phyloP scores from a whole-genome alignment of 2,888 invertebrate species.

The Ormyrus rosae region DNA sequence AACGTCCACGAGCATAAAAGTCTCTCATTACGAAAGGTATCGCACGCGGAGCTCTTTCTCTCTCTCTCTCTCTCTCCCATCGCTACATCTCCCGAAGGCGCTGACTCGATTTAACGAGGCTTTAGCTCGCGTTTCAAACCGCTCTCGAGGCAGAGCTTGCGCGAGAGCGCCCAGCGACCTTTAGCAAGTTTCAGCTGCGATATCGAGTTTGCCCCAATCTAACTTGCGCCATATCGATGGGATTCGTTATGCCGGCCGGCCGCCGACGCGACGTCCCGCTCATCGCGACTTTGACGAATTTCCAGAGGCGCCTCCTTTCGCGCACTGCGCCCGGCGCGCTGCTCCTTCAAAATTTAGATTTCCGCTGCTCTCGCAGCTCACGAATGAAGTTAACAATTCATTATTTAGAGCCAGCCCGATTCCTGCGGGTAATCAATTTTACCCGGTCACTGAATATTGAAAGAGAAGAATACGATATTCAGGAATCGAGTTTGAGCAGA shows the following conservation, averaged over 20 bases:
- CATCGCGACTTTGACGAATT: conserved; percentile 18
- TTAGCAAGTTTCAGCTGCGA: conserved; percentile 24
- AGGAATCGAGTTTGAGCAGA: too few relatives aligned
- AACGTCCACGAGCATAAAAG: conserved; percentile 66
- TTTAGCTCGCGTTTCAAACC: conserved; percentile 51
- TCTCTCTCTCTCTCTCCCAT: conserved; percentile 3
- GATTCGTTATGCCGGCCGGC: conserved; percentile 37
- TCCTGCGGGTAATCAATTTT: too few relatives aligned
- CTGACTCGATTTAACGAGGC: conserved; percentile 63
- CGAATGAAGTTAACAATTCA: too few relatives aligned
- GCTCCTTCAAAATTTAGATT: neutral
- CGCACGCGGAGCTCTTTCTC: conserved; percentile 34
- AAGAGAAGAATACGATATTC: too few relatives aligned
- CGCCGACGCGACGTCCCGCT: neutral
- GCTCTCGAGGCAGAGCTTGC: neutral
- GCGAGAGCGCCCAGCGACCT: conserved; percentile 1
- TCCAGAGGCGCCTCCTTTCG: neutral
- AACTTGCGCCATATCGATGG: conserved; percentile 52
- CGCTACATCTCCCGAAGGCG: conserved; percentile 43
- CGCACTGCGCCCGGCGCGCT: neutral
- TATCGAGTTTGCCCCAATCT: conserved; percentile 56
- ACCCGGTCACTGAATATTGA: too few relatives aligned
- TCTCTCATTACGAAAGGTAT: conserved; percentile 68
- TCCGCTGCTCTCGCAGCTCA: too few relatives aligned
- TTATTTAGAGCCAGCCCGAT: too few relatives aligned